phyloP scores from a whole-genome alignment of 2,113 vertebrate species.

The Gymnogyps californianus region DNA sequence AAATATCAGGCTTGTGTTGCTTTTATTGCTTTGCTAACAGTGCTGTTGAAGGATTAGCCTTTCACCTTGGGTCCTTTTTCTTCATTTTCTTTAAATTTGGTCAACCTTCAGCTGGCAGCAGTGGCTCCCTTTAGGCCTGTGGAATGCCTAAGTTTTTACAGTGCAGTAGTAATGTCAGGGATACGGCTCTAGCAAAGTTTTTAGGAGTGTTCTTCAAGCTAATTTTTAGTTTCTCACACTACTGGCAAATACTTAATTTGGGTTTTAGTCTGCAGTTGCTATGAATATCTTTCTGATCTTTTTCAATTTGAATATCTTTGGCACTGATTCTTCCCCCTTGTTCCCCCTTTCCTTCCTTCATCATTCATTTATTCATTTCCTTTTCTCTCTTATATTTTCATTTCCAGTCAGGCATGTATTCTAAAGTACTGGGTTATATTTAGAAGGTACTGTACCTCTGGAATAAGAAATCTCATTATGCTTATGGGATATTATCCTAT shows the following conservation, averaged over 20 bases:
- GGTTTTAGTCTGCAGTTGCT: background rate
- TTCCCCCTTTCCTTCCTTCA: background rate
- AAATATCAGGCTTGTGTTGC: background rate
- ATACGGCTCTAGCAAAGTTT: background rate
- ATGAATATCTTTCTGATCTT: background rate
- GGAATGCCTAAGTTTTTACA: background rate
- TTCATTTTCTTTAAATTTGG: background rate
- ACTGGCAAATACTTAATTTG: background rate
- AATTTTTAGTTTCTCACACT: background rate
- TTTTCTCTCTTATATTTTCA: background rate
- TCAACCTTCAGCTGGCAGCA: background rate
- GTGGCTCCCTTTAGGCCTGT: background rate
- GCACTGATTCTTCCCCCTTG: background rate
- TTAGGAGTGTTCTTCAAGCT: background rate
- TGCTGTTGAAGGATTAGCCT: background rate
- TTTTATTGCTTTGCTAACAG: background rate
- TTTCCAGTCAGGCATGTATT: background rate
- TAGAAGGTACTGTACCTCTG: background rate
- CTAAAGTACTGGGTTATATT: background rate
- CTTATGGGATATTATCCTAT: background rate
- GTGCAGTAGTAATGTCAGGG: background rate
- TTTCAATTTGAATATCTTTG: background rate
- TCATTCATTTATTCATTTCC: background rate
- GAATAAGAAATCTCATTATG: constrained; percentile 13
- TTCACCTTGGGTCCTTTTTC: background rate